Evolutionary conservation across 2,888 invertebrate species (phyloP).

Genomic region (Mesorhabditis sp.): DNA sequence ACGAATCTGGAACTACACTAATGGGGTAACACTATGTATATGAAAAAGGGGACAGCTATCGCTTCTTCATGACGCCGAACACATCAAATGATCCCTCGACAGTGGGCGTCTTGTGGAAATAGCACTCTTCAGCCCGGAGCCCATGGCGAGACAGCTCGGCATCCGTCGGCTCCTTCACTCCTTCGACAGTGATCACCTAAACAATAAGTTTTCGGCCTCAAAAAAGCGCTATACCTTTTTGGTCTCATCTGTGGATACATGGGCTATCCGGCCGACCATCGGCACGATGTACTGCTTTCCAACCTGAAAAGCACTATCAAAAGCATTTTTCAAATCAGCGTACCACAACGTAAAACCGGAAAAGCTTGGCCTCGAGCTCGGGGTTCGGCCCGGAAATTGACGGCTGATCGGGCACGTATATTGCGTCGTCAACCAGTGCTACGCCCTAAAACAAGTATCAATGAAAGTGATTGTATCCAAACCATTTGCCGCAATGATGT

Average conservation of each 20-base stretch:
- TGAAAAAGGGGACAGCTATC: background rate
- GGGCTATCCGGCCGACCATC: constrained; percentile 51
- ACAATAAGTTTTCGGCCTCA: constrained; percentile 4
- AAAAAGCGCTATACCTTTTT: constrained; percentile 30
- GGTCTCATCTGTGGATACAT: constrained; percentile 50
- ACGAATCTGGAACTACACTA: background rate
- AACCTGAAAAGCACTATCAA: constrained; percentile 10
- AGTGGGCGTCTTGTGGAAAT: constrained; percentile 34
- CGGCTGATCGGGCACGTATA: constrained; percentile 71
- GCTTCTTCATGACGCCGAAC: constrained; percentile 39
- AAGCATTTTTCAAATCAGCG: background rate
- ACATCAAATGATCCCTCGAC: constrained; percentile 38
- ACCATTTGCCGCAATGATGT: constrained; percentile 43
- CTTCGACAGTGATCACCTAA: constrained; percentile 35
- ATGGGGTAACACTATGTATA: no score
- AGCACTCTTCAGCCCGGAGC: constrained; percentile 38
- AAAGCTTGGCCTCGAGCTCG: constrained; percentile 70
- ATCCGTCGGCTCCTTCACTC: constrained; percentile 25
- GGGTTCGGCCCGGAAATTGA: constrained; percentile 79
- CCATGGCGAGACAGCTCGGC: constrained; percentile 41
- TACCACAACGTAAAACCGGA: constrained; percentile 51
- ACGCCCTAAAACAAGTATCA: constrained; percentile 60
- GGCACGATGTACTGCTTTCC: constrained; percentile 48
- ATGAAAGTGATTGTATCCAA: background rate
- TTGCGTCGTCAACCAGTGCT: constrained; percentile 71